A percentile compares a stretch with the other conserved stretches of the same genome.
Conservation (phyloP, 2,888 invertebrate genomes). For the Phanerotoma sp. region DNA sequence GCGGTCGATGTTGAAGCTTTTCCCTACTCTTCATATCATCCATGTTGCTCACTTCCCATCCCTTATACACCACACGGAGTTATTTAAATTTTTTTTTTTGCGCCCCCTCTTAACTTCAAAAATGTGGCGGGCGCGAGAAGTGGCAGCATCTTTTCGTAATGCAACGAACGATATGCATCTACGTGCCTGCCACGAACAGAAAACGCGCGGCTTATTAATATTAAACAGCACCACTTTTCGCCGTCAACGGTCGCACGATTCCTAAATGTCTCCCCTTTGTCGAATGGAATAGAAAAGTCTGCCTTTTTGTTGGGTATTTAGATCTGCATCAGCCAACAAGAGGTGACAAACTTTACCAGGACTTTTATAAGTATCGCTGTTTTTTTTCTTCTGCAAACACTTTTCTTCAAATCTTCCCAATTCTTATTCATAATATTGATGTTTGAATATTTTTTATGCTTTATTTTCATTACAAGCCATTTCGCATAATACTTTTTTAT, state of each 20-base stretch:
- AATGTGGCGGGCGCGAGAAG: slow-evolving; percentile 5
- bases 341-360: no score
- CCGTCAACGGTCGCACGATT: slow-evolving; percentile 29
- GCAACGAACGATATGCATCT: slow-evolving; percentile 54
- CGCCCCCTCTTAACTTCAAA: not conserved
- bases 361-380: not conserved
- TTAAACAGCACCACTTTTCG: slow-evolving; percentile 51
- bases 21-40: not conserved
- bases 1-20: slow-evolving; percentile 1
- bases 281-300: not conserved
- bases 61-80: slow-evolving; percentile 1
- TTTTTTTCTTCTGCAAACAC: no score
- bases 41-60: not conserved
- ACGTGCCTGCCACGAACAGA: slow-evolving; percentile 54
- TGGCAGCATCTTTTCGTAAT: slow-evolving; percentile 50
- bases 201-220: slow-evolving; percentile 52
- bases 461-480: no score
- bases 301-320: not conserved
- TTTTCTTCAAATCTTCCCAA: no score
- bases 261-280: slow-evolving; percentile 7
- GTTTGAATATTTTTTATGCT: no score
- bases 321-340: no score
- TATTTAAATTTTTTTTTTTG: slow-evolving; percentile 26
- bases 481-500: no score
- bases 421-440: no score